phyloP scores from a whole-genome alignment of 2,888 invertebrate genomes.

The Lasioglossum calceatum region DNA sequence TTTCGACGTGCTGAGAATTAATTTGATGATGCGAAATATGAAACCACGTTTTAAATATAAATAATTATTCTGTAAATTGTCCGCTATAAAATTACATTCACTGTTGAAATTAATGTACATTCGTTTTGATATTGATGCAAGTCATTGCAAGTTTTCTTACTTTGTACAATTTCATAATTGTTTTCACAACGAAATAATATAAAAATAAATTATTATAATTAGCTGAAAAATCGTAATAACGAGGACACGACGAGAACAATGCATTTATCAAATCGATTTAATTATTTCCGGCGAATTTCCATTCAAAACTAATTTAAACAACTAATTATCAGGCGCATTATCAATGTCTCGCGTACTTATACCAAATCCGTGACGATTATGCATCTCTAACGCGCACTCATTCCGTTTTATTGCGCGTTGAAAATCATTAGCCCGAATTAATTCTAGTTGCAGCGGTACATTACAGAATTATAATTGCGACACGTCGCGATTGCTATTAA shows the following conservation, averaged over 20 bases:
- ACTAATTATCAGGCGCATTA: conserved; percentile 42
- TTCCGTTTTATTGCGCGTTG: conserved; percentile 47
- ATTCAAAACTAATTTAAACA: conserved; percentile 40
- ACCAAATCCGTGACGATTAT: conserved; percentile 40
- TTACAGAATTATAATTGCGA: conserved; percentile 47
- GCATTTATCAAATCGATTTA: conserved; percentile 1
- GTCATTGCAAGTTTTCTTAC: not conserved
- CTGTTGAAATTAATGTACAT: too few relatives aligned
- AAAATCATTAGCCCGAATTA: conserved; percentile 53
- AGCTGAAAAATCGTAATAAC: not conserved
- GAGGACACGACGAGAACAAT: not conserved
- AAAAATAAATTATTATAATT: too few relatives aligned
- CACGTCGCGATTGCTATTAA: conserved; percentile 31
- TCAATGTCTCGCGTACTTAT: conserved; percentile 6
- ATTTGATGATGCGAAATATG: not conserved
- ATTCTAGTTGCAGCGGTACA: conserved; percentile 43
- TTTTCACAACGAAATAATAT: not conserved
- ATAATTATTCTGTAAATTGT: too few relatives aligned
- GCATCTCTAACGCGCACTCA: conserved; percentile 41
- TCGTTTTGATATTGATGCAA: too few relatives aligned
- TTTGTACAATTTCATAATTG: not conserved
- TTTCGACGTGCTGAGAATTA: too few relatives aligned
- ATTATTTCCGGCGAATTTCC: conserved; percentile 12
- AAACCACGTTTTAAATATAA: not conserved
- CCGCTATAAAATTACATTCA: not conserved